Evolutionary conservation across 1,140 invertebrate species (phyloP).

Genomic region (Luehdorfia chinensis): DNA sequence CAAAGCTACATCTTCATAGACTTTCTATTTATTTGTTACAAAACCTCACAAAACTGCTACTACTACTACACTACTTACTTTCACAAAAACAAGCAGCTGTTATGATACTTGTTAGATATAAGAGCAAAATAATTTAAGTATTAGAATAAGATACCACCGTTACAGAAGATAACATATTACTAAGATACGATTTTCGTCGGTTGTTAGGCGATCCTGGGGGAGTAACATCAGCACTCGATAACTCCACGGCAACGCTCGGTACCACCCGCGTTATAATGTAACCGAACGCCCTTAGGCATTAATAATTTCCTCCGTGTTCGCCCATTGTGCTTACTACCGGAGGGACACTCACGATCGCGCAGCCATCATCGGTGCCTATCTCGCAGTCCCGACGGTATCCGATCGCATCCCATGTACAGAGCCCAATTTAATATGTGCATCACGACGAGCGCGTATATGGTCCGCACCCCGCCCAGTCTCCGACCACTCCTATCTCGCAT

Average conservation of each 20-base stretch:
- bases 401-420: conserved; percentile 64
- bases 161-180: no score
- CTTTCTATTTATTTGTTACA: no score
- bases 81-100: no score
- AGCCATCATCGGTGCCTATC: conserved; percentile 58
- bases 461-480: conserved; percentile 52
- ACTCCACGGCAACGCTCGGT: conserved; percentile 40
- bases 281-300: conserved; percentile 42
- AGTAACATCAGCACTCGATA: conserved; percentile 32
- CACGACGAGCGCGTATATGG: conserved; percentile 68
- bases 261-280: conserved; percentile 34
- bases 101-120: no score
- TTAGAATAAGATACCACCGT: no score
- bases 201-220: conserved; percentile 12
- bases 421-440: conserved; percentile 74
- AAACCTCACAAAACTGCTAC: no score
- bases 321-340: conserved; percentile 51
- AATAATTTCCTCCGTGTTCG: conserved; percentile 41
- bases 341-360: conserved; percentile 63
- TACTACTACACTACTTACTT: no score
- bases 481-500: conserved; percentile 68
- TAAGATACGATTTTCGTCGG: background rate
- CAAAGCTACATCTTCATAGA: no score
- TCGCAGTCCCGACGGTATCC: conserved; percentile 49
- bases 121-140: no score